phyloP scores from a whole-genome alignment of 1,140 invertebrate species.

The Popillia japonica region DNA sequence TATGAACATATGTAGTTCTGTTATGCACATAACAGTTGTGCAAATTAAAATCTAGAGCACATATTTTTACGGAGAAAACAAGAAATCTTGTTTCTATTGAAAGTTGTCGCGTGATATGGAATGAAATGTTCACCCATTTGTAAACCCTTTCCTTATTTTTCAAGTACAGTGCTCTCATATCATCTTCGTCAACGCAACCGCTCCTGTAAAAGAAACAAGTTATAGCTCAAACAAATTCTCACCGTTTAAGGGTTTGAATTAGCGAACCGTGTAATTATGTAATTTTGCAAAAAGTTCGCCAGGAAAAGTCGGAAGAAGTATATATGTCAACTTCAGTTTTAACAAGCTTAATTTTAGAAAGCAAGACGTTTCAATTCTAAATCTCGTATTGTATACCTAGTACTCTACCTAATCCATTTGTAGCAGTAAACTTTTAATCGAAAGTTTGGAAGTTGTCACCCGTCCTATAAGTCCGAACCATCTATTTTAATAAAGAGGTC shows the following conservation, averaged over 20 bases:
- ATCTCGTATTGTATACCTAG: background rate
- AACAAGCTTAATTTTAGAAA: background rate
- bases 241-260: background rate
- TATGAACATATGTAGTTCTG: too few species aligned
- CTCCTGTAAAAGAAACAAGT: background rate
- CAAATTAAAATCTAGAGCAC: too few species aligned
- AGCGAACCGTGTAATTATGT: constrained; percentile 2
- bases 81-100: too few species aligned
- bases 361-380: background rate
- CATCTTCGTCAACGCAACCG: background rate
- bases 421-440: background rate
- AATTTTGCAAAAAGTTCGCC: background rate
- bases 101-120: too few species aligned
- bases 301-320: background rate
- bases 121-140: too few species aligned
- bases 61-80: too few species aligned
- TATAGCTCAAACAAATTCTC: background rate
- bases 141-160: too few species aligned
- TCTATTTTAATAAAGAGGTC: background rate
- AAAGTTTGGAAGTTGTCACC: background rate
- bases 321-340: background rate
- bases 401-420: background rate
- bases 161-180: too few species aligned
- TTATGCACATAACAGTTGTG: too few species aligned
- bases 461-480: background rate